These are phyloP conservation scores for Corythaixoides concolor DNA, from an alignment of 2,113 vertebrate genomes.

Conservation along the genomic window DNA sequence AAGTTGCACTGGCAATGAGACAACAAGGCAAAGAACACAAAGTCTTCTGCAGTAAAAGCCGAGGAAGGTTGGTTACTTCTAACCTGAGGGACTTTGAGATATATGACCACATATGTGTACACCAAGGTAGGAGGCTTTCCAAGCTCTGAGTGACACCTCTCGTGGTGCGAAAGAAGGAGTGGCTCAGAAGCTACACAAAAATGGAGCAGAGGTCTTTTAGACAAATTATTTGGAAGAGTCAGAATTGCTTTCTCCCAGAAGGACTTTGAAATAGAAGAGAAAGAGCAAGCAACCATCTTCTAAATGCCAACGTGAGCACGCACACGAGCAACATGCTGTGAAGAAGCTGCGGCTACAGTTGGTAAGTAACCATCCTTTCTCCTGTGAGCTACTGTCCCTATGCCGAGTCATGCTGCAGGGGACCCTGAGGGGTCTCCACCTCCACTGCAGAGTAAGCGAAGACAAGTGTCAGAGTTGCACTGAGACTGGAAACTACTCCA, in stretches of 20 bases:
- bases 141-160: not conserved
- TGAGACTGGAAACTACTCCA: not conserved
- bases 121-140: not conserved
- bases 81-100: not conserved
- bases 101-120: accelerated
- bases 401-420: accelerated
- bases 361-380: not conserved
- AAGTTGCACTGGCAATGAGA: not conserved
- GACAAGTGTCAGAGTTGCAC: not conserved
- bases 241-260: not conserved
- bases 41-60: not conserved
- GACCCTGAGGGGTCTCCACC: not conserved
- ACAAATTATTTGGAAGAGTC: not conserved
- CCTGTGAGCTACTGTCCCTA: not conserved
- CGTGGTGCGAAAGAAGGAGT: not conserved
- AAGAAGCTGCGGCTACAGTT: not conserved
- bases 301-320: accelerated
- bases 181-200: not conserved
- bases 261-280: not conserved
- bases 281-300: not conserved
- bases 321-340: not conserved
- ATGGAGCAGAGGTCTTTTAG: not conserved
- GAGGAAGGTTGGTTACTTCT: not conserved
- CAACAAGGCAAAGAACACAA: not conserved
- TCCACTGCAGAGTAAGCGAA: accelerated